phyloP scores from a whole-genome alignment of 2,113 vertebrate genomes.

The Gymnocephalus cernua region DNA sequence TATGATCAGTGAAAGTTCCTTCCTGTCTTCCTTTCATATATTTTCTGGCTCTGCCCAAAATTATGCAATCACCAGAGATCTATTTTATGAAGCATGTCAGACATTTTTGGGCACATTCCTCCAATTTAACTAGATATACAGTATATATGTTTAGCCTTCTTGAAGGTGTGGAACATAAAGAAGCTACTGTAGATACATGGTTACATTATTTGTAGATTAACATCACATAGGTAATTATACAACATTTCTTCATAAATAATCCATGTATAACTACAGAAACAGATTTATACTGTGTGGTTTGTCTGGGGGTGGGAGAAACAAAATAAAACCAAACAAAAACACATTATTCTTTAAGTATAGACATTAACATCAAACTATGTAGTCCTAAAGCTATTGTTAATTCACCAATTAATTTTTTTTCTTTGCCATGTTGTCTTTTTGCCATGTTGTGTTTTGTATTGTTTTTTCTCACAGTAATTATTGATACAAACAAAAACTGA shows the following conservation, averaged over 20 bases:
- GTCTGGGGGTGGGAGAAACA: background rate
- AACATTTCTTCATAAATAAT: background rate
- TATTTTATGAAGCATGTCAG: conserved; percentile 18
- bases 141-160: background rate
- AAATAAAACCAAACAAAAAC: background rate
- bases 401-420: background rate
- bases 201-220: background rate
- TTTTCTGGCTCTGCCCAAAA: conserved; percentile 24
- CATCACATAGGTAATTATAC: background rate
- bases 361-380: background rate
- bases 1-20: conserved; percentile 36
- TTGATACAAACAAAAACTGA: background rate
- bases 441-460: no score
- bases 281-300: background rate
- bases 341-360: background rate
- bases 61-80: conserved; percentile 29
- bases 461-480: background rate
- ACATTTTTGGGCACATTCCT: conserved; percentile 12
- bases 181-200: background rate
- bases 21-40: conserved; percentile 29
- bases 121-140: conserved; percentile 4
- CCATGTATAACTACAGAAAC: background rate
- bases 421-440: background rate
- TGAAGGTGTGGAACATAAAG: background rate
- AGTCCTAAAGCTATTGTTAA: background rate